phyloP scores from a whole-genome alignment of 1,140 invertebrate genomes.

The Drosophila mojavensis region DNA sequence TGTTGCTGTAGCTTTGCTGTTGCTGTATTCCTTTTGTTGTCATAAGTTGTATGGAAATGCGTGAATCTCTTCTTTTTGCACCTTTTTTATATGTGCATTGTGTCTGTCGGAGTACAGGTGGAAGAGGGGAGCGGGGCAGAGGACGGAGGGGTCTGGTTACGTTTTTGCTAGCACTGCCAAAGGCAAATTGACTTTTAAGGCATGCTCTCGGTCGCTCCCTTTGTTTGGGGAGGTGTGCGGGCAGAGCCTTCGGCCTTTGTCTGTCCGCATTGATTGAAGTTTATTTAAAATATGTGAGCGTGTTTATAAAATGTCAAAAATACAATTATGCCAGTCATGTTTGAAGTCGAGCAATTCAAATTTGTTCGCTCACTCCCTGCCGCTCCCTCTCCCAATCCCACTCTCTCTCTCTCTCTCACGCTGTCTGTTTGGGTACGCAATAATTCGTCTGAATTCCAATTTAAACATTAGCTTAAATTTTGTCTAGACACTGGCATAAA shows the following conservation, averaged over 20 bases:
- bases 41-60: constrained; percentile 65
- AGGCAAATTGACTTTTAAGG: constrained; percentile 81
- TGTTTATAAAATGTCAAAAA: constrained; percentile 77
- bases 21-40: constrained; percentile 35
- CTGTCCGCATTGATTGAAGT: constrained; percentile 75
- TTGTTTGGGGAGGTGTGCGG: constrained; percentile 39
- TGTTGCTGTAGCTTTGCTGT: constrained; percentile 21
- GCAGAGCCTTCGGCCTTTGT: constrained; percentile 51
- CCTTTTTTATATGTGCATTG: constrained; percentile 54
- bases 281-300: constrained; percentile 65
- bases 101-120: constrained; percentile 21
- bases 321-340: constrained; percentile 63
- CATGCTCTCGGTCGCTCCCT: constrained; percentile 33
- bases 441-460: neutral
- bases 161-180: constrained; percentile 76
- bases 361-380: too few relatives aligned
- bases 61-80: constrained; percentile 58
- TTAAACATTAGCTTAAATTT: constrained; percentile 49
- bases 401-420: too few relatives aligned
- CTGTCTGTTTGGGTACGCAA: too few relatives aligned
- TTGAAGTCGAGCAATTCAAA: constrained; percentile 22
- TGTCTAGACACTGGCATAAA: constrained; percentile 58
- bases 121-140: too few relatives aligned
- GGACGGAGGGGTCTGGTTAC: constrained; percentile 35
- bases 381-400: too few relatives aligned